These are phyloP conservation scores for Subacronicta megacephala DNA, from an alignment of 2,888 invertebrate genomes.

Conservation along the genomic window DNA sequence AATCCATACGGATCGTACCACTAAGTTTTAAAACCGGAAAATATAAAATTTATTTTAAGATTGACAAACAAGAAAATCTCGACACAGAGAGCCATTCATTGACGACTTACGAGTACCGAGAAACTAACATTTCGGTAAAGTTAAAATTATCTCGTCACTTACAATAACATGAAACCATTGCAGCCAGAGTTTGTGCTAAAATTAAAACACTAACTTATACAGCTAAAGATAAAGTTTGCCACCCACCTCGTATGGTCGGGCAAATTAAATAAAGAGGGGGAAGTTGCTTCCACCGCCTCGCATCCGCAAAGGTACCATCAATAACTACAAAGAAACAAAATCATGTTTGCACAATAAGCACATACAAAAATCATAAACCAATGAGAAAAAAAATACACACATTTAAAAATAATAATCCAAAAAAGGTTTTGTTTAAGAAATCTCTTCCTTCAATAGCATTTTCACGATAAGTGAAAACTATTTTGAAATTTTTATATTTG, in stretches of 20 bases:
- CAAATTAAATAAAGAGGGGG: conserved; percentile 39
- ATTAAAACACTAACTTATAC: conserved; percentile 54
- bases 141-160: conserved; percentile 45
- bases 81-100: conserved; percentile 23
- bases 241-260: conserved; percentile 41
- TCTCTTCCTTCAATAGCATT: too few species aligned
- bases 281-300: conserved; percentile 22
- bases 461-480: not conserved
- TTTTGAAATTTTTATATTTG: conserved; percentile 8
- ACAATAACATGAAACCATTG: conserved; percentile 36
- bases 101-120: conserved; percentile 29
- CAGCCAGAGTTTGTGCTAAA: conserved; percentile 46
- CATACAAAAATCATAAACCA: too few species aligned
- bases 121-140: conserved; percentile 44
- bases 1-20: not conserved
- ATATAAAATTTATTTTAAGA: conserved; percentile 28
- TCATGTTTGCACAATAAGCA: too few species aligned
- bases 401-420: too few species aligned
- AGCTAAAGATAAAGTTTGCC: conserved; percentile 42
- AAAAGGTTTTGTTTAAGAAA: too few species aligned
- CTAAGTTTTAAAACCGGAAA: conserved; percentile 15
- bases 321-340: conserved; percentile 2
- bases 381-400: too few species aligned
- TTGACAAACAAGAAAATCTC: conserved; percentile 19
- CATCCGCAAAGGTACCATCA: conserved; percentile 42